Evolutionary conservation across 1,140 invertebrate species (phyloP), one percentile per base, ranked within the genome.

Genomic region (Papilio machaon): DNA sequence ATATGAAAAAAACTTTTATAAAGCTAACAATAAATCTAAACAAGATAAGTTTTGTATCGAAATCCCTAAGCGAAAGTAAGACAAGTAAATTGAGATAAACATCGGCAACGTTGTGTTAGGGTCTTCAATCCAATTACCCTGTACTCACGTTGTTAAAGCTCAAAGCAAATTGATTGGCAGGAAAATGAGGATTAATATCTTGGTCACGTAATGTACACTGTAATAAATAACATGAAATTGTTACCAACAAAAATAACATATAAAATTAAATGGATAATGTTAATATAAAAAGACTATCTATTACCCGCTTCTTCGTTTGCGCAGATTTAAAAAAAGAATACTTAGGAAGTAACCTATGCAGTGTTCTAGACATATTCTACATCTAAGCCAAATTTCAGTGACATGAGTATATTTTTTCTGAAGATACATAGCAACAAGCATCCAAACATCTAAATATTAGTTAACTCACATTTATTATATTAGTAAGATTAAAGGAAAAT

Each of bases 151-250:
- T 70, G 64, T 70, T 70, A 70, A 35, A 70, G 64, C 64, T 70
- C 64, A 70, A 70, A 70, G 64, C 2, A 70, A 70, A 70, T 70
- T 70, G 64, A 70, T 70, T 70, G 64, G 64, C 30, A 70, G 64
- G 64, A 70, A 70, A 70, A 70, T 70, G 30, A 30, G 64, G 30
- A 70, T 70, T 38, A 70, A 70, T 35, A 70, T 70, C 30, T 15
- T 38, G 64, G 30, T 70, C 64, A 70, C 64, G 64, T 38, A 60
- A 60, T n/a, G 15, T 38, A 70, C 30, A 35, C 19, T 10, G 8
- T 60, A 60, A 7, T 60, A 60, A 19, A 60, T 58, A 58, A n/a
- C 15, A n/a, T n/a, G n/a, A 15, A 54, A 60, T 23, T 10, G 10
- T 60, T 60, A 60, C 2, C 13, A 23, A 60, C 0, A 60, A 60